A percentile compares a stretch with the other conserved stretches of the same genome.
Evolutionary conservation across 2,113 vertebrate species (phyloP).

Genomic region (Dendrocopos noguchii): DNA sequence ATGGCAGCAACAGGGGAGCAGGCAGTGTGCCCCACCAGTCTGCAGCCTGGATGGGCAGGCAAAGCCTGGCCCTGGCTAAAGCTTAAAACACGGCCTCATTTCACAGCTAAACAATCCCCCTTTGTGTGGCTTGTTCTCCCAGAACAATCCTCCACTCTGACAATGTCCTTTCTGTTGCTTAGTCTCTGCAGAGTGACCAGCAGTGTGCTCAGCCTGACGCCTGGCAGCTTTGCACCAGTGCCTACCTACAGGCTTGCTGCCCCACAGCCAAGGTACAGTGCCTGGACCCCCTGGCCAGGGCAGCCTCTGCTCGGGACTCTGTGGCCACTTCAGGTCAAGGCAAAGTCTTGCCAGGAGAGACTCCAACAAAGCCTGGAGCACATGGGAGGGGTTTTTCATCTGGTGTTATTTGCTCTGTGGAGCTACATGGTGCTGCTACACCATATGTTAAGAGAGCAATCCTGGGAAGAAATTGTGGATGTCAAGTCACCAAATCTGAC

Average conservation of each 20-base stretch:
- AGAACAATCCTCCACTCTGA: constrained; percentile 64
- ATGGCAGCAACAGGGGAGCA: neutral
- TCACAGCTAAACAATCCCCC: constrained; percentile 49
- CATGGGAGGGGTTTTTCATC: neutral
- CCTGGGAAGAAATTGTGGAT: neutral
- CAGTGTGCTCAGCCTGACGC: neutral
- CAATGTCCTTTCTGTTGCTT: constrained; percentile 61
- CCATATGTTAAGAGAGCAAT: neutral
- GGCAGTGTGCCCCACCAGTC: neutral
- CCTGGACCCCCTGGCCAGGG: neutral
- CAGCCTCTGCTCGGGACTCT: neutral
- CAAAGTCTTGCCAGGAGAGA: neutral
- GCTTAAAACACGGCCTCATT: constrained; percentile 46
- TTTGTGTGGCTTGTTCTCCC: constrained; percentile 51
- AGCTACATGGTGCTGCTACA: accelerated
- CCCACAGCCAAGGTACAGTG: accelerated
- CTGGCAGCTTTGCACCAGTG: neutral
- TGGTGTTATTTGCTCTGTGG: neutral
- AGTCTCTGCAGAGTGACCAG: constrained; percentile 1
- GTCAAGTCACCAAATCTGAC: neutral
- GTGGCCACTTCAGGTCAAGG: neutral
- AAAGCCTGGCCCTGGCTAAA: constrained; percentile 11
- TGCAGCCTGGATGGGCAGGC: neutral
- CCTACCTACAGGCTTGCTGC: neutral
- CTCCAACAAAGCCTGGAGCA: neutral